A percentile compares a stretch with the other conserved stretches of the same genome.
Conservation (phyloP, 2,113 vertebrate species). For the Argyrosomus japonicus region DNA sequence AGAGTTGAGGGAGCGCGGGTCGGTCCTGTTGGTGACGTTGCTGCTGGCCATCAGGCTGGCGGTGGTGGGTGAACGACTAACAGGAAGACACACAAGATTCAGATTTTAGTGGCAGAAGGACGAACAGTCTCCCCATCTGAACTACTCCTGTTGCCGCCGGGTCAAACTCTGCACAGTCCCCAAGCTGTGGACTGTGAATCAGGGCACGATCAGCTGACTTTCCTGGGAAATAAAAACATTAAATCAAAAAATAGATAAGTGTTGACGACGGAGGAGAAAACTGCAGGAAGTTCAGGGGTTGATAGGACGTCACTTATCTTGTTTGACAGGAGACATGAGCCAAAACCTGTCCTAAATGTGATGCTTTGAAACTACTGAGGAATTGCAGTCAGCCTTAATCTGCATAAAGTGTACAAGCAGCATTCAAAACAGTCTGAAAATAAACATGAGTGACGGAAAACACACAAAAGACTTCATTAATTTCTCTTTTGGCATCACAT, state of each 20-base stretch:
- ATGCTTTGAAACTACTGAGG: neutral
- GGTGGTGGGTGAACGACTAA: constrained; percentile 75
- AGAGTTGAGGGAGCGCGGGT: constrained; percentile 91
- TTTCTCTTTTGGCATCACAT: neutral
- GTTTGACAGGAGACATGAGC: no score
- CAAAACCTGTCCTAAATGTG: neutral
- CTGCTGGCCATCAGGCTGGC: constrained; percentile 88
- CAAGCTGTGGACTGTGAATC: neutral
- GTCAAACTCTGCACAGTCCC: neutral
- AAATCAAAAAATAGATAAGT: neutral
- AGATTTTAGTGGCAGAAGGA: constrained; percentile 26
- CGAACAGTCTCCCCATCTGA: neutral
- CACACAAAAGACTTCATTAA: neutral
- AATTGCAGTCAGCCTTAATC: no score
- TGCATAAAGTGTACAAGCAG: neutral
- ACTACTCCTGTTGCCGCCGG: neutral
- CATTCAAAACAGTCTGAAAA: neutral
- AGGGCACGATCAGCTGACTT: neutral
- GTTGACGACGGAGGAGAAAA: neutral
- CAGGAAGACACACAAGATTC: constrained; percentile 1
- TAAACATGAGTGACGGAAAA: neutral
- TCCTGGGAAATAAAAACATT: neutral
- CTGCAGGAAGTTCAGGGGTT: neutral
- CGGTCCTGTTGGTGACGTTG: constrained; percentile 94
- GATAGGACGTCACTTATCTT: neutral